Percentiles rank a stretch among this genome's conserved stretches.
Evolutionary conservation across 2,888 invertebrate species (phyloP).

Genomic region (Steinernema hermaphroditum): DNA sequence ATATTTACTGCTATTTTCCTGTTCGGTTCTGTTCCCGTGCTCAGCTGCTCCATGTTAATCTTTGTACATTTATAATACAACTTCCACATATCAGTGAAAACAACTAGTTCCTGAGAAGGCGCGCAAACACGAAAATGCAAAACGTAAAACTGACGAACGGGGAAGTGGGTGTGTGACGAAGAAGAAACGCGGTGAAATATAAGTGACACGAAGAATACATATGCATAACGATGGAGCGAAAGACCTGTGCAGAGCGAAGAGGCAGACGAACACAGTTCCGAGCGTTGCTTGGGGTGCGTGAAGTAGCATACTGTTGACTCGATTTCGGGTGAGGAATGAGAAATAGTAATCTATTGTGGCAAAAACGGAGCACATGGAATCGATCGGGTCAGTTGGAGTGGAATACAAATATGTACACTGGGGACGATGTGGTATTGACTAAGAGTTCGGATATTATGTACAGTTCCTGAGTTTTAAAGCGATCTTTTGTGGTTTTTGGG

Average conservation of each 20-base stretch:
- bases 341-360: background rate
- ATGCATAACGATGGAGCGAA: constrained; percentile 3
- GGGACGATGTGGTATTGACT: background rate
- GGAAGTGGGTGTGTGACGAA: background rate
- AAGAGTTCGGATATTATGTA: too few species aligned
- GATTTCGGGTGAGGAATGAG: constrained; percentile 5
- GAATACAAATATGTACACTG: background rate
- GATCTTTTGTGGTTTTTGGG: background rate
- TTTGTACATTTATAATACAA: constrained; percentile 22
- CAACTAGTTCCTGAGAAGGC: constrained; percentile 5
- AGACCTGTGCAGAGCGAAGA: constrained; percentile 3
- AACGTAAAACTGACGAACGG: background rate
- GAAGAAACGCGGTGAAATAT: background rate
- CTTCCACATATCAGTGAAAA: background rate
- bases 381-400: background rate
- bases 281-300: background rate
- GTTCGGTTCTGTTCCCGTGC: too few species aligned
- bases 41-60: too few species aligned
- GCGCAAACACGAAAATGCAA: constrained; percentile 8
- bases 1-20: too few species aligned
- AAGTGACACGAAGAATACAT: constrained; percentile 8
- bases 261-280: background rate
- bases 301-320: background rate
- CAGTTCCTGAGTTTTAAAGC: constrained; percentile 15
- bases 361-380: background rate